phyloP scores from a whole-genome alignment of 35 echinoderm and acorn worm species.

The Diadema setosum region DNA sequence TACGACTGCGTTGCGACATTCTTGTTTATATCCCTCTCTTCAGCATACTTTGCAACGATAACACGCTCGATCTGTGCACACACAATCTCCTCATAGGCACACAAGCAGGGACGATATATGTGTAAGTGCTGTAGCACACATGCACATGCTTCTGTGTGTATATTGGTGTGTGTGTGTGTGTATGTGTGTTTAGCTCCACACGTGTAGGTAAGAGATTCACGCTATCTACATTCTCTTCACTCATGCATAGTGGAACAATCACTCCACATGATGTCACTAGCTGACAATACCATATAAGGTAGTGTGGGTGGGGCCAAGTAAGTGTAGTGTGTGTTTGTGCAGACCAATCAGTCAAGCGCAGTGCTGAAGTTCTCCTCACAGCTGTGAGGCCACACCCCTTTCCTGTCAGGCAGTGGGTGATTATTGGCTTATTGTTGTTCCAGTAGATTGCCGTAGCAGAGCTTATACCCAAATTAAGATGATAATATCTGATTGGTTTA shows the following conservation, averaged over 20 bases:
- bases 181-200: not conserved
- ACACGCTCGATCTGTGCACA: no score
- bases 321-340: not conserved
- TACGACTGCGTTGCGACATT: not conserved
- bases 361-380: not conserved
- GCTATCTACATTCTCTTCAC: not conserved
- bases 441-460: no score
- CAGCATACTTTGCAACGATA: not conserved
- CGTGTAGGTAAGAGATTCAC: no score
- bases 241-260: not conserved
- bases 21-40: not conserved
- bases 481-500: no score
- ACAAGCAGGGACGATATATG: no score
- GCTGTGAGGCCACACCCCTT: not conserved
- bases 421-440: constrained; percentile 5
- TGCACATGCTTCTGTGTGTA: not conserved
- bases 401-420: not conserved
- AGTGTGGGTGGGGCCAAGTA: not conserved
- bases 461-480: no score
- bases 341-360: not conserved
- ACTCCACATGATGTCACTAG: constrained; percentile 12
- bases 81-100: no score
- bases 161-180: not conserved
- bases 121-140: no score
- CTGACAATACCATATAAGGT: not conserved